phyloP scores from a whole-genome alignment of 2,797 vertebrate genomes.

The Halcyon leucocephala region DNA sequence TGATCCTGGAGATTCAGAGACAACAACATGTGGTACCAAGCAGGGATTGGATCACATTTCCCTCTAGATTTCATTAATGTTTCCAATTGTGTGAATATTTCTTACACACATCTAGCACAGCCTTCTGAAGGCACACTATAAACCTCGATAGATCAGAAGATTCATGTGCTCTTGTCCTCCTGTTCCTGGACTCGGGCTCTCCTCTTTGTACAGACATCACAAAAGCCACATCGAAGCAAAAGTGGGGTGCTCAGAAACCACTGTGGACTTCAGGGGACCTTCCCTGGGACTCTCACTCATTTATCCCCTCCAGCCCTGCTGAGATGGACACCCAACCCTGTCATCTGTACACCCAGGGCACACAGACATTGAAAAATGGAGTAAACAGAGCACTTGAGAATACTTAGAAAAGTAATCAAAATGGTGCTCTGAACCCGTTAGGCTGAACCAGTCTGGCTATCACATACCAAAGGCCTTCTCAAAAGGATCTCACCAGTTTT shows the following conservation, averaged over 20 bases:
- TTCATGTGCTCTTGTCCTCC: neutral
- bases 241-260: neutral
- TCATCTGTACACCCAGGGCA: accelerated
- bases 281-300: neutral
- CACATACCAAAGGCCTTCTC: neutral
- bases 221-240: neutral
- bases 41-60: neutral
- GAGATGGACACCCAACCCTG: accelerated
- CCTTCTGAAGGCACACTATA: neutral
- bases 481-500: neutral
- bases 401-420: neutral
- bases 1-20: neutral
- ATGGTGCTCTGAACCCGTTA: neutral
- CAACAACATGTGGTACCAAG: neutral
- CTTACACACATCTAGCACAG: neutral
- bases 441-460: neutral
- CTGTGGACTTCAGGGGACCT: neutral
- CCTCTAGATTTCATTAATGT: neutral
- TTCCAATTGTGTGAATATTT: neutral
- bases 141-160: neutral
- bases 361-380: neutral
- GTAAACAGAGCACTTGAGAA: neutral
- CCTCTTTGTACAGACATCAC: neutral
- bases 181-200: neutral
- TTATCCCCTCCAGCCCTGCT: neutral